phyloP scores from a whole-genome alignment of 2,113 vertebrate genomes.

The Oryzias woworae region DNA sequence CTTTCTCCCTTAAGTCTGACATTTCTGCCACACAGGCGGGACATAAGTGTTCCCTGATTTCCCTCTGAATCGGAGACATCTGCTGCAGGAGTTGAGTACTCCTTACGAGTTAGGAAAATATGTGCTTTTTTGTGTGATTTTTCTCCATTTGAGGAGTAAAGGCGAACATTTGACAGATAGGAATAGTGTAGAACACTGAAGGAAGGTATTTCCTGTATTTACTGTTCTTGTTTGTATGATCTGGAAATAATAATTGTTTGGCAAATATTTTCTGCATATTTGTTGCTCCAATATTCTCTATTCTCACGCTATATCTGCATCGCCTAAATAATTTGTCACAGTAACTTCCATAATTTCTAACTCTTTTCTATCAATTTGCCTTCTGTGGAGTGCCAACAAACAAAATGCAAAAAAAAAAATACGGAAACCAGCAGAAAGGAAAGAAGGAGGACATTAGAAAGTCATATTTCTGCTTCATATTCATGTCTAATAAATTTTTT shows the following conservation, averaged over 20 bases:
- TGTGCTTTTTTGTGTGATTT: slow-evolving; percentile 46
- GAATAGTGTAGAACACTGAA: slow-evolving; percentile 49
- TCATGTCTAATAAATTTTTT: slow-evolving; percentile 69
- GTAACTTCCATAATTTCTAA: slow-evolving; percentile 46
- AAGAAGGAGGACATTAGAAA: slow-evolving; percentile 23
- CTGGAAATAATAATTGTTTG: too few species aligned
- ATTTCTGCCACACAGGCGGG: slow-evolving; percentile 54
- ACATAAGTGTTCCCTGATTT: slow-evolving; percentile 38
- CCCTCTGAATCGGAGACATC: slow-evolving; percentile 46
- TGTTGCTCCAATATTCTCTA: slow-evolving; percentile 10
- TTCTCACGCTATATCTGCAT: slow-evolving; percentile 10
- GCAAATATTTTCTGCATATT: slow-evolving; percentile 2
- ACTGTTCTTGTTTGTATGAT: slow-evolving; percentile 18
- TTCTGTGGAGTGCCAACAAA: slow-evolving; percentile 7
- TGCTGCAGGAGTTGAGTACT: slow-evolving; percentile 52
- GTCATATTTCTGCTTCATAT: slow-evolving; percentile 42
- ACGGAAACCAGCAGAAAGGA: slow-evolving; percentile 4
- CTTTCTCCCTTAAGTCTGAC: slow-evolving; percentile 43
- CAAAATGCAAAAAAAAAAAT: slow-evolving; percentile 5
- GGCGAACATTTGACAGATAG: slow-evolving; percentile 43
- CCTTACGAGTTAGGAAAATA: slow-evolving; percentile 25
- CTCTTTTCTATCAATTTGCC: not conserved
- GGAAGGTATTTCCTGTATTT: slow-evolving; percentile 45
- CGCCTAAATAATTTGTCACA: slow-evolving; percentile 21
- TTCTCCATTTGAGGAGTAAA: slow-evolving; percentile 26